These are phyloP conservation scores for pig (Sus scrofa) DNA, from an alignment of 2,113 vertebrate species.

Conservation along the genomic window T2T-Sscrofa CM000824.6:88231001-88231500, in stretches of 20 bases:
- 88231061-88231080: background rate
- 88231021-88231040: background rate
- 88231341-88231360: rapidly evolving
- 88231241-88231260: background rate
- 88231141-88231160: background rate
- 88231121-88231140: background rate
- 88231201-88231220: background rate
- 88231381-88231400: too few relatives aligned
- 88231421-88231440: background rate
- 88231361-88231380: rapidly evolving
- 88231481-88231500: background rate
- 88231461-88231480: background rate
- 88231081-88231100: background rate
- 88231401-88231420: background rate
- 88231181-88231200: background rate
- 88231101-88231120: background rate
- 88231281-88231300: background rate
- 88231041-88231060: background rate
- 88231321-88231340: background rate
- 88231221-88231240: background rate
- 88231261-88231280: background rate
- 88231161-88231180: background rate
- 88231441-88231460: background rate
- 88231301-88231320: background rate
- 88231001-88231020: background rate